Percentiles rank a stretch among this genome's conserved stretches.
Evolutionary conservation across 2,797 vertebrate species (phyloP).

Genomic region (Onychomys torridus): DNA sequence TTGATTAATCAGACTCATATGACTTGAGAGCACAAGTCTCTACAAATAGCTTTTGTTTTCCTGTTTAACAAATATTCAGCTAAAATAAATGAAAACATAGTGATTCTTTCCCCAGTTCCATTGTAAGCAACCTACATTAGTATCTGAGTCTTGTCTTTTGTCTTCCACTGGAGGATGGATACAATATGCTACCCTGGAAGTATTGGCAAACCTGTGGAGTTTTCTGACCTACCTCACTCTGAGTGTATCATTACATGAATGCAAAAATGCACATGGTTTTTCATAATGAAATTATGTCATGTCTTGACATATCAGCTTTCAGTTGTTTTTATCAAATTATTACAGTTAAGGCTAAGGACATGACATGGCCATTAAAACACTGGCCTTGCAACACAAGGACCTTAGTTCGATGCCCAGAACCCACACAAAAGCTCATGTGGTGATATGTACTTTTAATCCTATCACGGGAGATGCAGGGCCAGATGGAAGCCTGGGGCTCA

Average conservation of each 20-base stretch:
- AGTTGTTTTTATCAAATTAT: background rate
- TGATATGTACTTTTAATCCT: background rate
- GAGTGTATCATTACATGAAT: background rate
- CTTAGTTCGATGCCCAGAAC: background rate
- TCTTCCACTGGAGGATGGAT: background rate
- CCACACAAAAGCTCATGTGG: background rate
- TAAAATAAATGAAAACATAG: background rate
- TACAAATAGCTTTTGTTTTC: background rate
- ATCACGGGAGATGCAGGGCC: background rate
- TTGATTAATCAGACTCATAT: background rate
- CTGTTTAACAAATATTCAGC: background rate
- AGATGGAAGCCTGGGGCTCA: background rate
- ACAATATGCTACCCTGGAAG: background rate
- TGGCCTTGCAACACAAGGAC: background rate
- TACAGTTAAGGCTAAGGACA: background rate
- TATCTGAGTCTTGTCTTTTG: background rate
- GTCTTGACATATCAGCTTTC: background rate
- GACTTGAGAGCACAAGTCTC: slow-evolving; percentile 13
- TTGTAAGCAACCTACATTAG: background rate
- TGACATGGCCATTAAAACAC: background rate
- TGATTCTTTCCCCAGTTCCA: background rate
- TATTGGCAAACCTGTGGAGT: background rate
- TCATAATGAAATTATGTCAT: background rate
- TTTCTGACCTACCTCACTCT: background rate
- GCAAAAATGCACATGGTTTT: background rate